phyloP scores from a whole-genome alignment of 2,888 invertebrate genomes.

The Synergus gifuensis region DNA sequence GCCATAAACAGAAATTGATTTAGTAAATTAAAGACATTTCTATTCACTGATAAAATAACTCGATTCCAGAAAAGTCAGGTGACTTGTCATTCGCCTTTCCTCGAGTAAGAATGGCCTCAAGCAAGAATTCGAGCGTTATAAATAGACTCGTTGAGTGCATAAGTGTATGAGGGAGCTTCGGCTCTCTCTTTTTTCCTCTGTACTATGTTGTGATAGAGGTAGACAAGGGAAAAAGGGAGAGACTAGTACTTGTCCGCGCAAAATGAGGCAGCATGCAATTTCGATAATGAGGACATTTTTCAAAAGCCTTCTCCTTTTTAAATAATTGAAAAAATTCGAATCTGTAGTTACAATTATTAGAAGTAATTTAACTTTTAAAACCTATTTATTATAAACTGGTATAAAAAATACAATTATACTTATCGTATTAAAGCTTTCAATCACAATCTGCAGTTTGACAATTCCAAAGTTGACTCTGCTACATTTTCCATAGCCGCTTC shows the following conservation, averaged over 20 bases:
- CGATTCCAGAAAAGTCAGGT: too few relatives aligned
- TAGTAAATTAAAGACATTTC: neutral
- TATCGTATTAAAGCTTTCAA: neutral
- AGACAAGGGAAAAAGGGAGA: neutral
- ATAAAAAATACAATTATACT: slow-evolving; percentile 8
- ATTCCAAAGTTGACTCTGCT: neutral
- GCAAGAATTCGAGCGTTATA: slow-evolving; percentile 32
- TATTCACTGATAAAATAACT: neutral
- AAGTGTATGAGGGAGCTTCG: neutral
- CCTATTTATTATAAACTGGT: slow-evolving; percentile 1
- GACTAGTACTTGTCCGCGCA: neutral
- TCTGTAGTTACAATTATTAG: neutral
- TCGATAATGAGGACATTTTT: neutral
- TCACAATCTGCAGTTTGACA: neutral
- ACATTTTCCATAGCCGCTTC: neutral
- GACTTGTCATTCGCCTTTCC: neutral
- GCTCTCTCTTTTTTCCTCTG: neutral
- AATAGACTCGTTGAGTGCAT: slow-evolving; percentile 13
- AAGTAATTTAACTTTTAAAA: neutral
- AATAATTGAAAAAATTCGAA: neutral
- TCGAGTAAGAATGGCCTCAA: slow-evolving; percentile 15
- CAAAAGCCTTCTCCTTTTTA: neutral
- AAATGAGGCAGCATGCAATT: neutral
- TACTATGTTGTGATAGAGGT: neutral
- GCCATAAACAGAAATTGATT: neutral